Base-by-base conservation (phyloP, 1,140 invertebrate genomes). In the Condylostylus longicornis region DNA sequence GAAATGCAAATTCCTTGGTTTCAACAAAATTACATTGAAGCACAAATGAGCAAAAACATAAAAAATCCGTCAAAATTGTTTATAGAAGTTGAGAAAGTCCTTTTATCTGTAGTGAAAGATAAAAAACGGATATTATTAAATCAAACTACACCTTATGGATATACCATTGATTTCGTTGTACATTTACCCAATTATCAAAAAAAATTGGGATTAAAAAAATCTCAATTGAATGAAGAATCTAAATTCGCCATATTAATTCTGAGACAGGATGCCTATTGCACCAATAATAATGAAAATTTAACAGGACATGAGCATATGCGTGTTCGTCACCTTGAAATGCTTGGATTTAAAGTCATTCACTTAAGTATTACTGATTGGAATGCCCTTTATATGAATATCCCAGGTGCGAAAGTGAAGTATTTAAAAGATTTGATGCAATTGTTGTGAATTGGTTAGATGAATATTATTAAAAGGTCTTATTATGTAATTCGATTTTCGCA, bases 1-100 rank as follows among this genome's bases (percentile, higher is more conserved):
- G 66, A 74, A 48, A 53, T 60, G 14, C 66, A 69, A 45, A 61
- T 76, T 19, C 73, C 73, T 3, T 76, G 73, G 73, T 75, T 76
- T 47, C 73, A 76, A 53, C 63, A 71, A 41, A 72, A 72, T 42
- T 74, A 70, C 42, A 60, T 72, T 22, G 57, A 74, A 49, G 66
- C 57, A 5, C 57, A 60, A 42, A 43, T 58, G 15, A 55, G 46
- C 37, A 60, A 53, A 36, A 50, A 56, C 57, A 51, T 35, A 17
- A 29, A 29, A 12, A 4, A 14, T 12, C 22, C 33, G 4, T 48
- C 21, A 22, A 34, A 37, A 6, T 54, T 56, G 27, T 46, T 38
- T 18, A 25, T 14, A 13, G 48, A 56, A 37, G 48, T 58, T 0
- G 45, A 50, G 33, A 31, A 42, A 5, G 32, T 52, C 6, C 37